Base-by-base conservation (phyloP, 1,140 invertebrate species). In the Caenorhabditis brenneri region DNA sequence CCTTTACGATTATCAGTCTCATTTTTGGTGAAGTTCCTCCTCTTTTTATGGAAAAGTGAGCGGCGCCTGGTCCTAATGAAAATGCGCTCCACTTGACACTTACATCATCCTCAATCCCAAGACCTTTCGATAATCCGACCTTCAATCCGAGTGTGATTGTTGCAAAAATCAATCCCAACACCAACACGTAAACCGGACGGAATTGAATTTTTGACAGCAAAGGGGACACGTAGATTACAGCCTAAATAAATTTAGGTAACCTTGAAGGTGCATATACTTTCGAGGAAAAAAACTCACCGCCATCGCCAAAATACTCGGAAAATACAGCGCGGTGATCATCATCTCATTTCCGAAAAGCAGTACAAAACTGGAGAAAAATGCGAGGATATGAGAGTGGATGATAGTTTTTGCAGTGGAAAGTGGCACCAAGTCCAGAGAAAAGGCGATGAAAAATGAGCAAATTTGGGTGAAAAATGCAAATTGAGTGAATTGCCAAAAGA, bases 401-500 rank as follows among this genome's bases (percentile, higher is more conserved):
- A 94, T 93, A 19, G 51, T 80, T 36, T 36, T 49, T n/a, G 48
- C 51, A 29, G 79, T 80, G 2, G 29, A n/a, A 15, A 69, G 0
- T 22, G 69, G 91, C 10, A 94, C 93, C 49, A 93, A 93, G 80
- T 91, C 92, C 4, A 94, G 85, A 87, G 94, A 93, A 87, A 94
- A 94, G 51, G 94, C 92, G 36, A 93, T 91, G 85, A 91, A 92
- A 24, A 92, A 89, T 7, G 91, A 89, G 7, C 92, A 80, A 0
- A 89, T 86, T 89, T 95, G 94, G 0, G 94, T 94, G 0, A 94
- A 90, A 79, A 95, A 92, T 55, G 95, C 93, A 90, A 95, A 95
- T 88, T 95, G 95, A 1, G 94, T 93, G 92, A 95, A 95, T 90
- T 86, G 94, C 93, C 94, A 94, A 86, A 93, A 93, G 3, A 93